These are phyloP conservation scores for Mungos mungo DNA, from an alignment of 2,113 vertebrate genomes.

Conservation along the genomic window DNA sequence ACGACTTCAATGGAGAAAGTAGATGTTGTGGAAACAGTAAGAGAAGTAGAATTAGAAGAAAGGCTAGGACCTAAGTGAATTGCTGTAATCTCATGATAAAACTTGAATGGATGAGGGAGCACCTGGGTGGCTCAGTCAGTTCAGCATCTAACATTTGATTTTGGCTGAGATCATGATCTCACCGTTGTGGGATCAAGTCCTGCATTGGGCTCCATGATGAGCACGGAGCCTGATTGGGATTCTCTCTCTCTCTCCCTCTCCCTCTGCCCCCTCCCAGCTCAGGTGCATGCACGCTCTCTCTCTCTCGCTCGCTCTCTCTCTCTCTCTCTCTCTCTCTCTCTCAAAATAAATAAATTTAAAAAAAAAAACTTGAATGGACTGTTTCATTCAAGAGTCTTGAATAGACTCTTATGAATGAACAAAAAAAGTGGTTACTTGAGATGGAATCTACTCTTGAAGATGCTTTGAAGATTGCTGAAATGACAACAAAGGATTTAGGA, in stretches of 20 bases:
- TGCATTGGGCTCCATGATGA: too few species aligned
- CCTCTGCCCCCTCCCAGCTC: too few species aligned
- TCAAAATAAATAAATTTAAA: too few species aligned
- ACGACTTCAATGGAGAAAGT: not conserved
- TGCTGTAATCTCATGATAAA: not conserved
- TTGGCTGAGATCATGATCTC: too few species aligned
- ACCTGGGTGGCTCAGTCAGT: too few species aligned
- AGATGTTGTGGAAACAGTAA: not conserved
- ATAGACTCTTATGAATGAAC: not conserved
- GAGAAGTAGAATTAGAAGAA: not conserved
- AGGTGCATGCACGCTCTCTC: too few species aligned
- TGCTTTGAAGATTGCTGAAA: not conserved
- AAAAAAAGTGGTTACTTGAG: not conserved
- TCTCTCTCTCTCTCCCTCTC: too few species aligned
- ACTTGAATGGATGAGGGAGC: not conserved
- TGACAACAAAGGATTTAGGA: not conserved
- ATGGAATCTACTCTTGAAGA: not conserved
- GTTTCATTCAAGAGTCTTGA: not conserved
- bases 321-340: too few species aligned
- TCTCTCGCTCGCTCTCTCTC: too few species aligned
- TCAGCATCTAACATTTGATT: too few species aligned
- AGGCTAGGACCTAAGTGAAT: not conserved
- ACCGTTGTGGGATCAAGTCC: too few species aligned
- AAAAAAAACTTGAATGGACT: not conserved
- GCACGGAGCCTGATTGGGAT: too few species aligned